These are phyloP conservation scores for Leistus spinibarbis DNA, from an alignment of 2,888 invertebrate species.

Conservation along the genomic window DNA sequence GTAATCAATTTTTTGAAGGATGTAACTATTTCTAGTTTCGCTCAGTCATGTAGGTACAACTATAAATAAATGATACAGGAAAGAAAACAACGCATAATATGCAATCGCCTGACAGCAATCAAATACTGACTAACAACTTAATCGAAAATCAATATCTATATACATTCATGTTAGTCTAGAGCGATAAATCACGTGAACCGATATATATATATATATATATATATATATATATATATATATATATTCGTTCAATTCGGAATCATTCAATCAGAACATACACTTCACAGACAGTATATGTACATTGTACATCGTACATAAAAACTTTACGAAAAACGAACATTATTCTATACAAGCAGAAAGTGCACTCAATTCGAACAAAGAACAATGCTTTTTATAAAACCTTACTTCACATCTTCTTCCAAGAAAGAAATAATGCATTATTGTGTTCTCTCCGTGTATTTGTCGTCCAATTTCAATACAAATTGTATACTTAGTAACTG, in stretches of 20 bases:
- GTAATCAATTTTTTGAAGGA: too few species aligned
- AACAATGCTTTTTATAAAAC: neutral
- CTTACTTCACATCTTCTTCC: neutral
- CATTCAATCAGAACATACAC: neutral
- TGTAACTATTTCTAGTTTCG: too few species aligned
- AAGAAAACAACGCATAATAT: neutral
- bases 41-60: neutral
- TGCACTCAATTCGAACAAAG: neutral
- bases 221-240: too few species aligned
- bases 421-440: neutral
- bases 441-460: neutral
- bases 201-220: too few species aligned
- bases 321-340: neutral
- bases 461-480: neutral
- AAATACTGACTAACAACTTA: neutral
- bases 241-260: neutral
- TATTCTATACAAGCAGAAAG: neutral
- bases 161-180: neutral
- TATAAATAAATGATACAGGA: neutral
- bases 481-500: neutral
- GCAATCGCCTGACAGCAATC: neutral
- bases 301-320: neutral
- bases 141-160: constrained; percentile 4
- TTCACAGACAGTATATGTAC: neutral
- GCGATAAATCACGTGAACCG: neutral